Evolutionary conservation across 2,113 vertebrate species (phyloP).

Genomic region (Agelaius tricolor): DNA sequence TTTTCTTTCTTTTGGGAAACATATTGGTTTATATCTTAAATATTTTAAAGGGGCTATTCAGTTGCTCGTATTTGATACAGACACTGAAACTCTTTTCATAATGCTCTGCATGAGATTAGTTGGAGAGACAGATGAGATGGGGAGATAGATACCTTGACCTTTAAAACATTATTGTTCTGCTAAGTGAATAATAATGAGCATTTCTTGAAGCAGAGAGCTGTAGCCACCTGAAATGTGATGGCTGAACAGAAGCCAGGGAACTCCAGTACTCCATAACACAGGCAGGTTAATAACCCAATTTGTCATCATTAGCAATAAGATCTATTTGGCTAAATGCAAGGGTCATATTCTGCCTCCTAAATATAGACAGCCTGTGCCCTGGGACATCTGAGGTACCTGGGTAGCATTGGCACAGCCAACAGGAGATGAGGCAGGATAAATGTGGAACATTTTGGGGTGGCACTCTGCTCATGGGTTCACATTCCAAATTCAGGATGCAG

Average conservation of each 20-base stretch:
- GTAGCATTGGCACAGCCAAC: neutral
- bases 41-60: constrained; percentile 34
- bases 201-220: constrained; percentile 22
- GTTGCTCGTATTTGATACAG: neutral
- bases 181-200: constrained; percentile 54
- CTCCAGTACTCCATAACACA: neutral
- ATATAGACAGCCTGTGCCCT: neutral
- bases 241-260: constrained; percentile 43
- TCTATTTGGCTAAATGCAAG: neutral
- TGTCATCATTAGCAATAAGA: constrained; percentile 12
- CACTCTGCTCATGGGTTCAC: neutral
- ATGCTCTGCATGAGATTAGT: neutral
- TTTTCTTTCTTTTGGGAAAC: neutral
- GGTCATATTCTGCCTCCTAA: neutral
- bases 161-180: constrained; percentile 56
- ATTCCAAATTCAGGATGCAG: neutral
- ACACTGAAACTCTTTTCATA: neutral
- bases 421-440: neutral
- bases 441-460: neutral
- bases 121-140: constrained; percentile 34
- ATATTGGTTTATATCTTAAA: neutral
- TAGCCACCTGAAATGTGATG: constrained; percentile 41
- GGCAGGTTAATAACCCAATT: constrained; percentile 32
- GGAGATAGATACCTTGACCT: constrained; percentile 39
- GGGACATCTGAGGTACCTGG: neutral